Percentiles rank a stretch among this genome's conserved stretches.
These are phyloP conservation scores for Aphidius ervi DNA, from an alignment of 1,140 invertebrate species.

Conservation along the genomic window DNA sequence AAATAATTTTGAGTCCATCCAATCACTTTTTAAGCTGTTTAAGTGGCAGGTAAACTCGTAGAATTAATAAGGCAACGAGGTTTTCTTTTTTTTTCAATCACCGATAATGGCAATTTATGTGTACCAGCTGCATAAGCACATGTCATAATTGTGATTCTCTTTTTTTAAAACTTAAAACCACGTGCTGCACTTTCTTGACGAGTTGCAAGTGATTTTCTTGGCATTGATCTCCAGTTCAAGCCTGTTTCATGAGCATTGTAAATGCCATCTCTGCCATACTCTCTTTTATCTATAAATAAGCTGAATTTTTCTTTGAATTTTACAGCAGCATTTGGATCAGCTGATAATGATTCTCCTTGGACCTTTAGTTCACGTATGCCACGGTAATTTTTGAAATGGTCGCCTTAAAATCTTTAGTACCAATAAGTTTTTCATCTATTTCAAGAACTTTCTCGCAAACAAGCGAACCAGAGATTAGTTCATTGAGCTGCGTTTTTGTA, in stretches of 20 bases:
- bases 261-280: conserved; percentile 26
- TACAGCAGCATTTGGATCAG: too few relatives aligned
- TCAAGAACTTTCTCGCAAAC: too few relatives aligned
- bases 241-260: conserved; percentile 47
- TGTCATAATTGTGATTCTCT: conserved; percentile 15
- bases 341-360: too few relatives aligned
- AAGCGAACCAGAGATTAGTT: too few relatives aligned
- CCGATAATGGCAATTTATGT: conserved; percentile 15
- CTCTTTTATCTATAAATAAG: background rate
- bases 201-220: conserved; percentile 29
- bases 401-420: too few relatives aligned
- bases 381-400: too few relatives aligned
- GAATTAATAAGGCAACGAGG: conserved; percentile 15
- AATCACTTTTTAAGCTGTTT: too few relatives aligned
- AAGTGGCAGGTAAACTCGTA: conserved; percentile 7
- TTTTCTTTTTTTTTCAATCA: conserved; percentile 19
- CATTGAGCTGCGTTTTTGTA: too few relatives aligned
- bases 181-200: conserved; percentile 29
- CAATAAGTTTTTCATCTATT: too few relatives aligned
- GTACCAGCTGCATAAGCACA: conserved; percentile 19
- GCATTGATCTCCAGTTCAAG: conserved; percentile 44
- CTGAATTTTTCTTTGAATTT: too few relatives aligned
- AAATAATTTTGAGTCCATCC: too few relatives aligned
- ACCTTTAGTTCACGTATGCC: too few relatives aligned
- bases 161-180: conserved; percentile 18